Base-by-base conservation (phyloP, 2,113 vertebrate genomes). In the Gobio gobio region DNA sequence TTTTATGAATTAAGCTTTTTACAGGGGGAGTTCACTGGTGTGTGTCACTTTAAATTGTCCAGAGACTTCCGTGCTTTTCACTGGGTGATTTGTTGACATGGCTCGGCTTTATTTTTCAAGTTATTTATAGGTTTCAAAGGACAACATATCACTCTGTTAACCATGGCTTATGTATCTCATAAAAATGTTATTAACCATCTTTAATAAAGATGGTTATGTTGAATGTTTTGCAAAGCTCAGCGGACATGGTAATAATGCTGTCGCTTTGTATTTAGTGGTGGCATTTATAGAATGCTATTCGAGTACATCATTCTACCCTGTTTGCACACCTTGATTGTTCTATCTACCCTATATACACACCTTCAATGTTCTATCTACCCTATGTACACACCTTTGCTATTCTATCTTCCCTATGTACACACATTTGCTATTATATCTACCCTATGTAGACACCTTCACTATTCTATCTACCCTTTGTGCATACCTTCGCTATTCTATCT, bases 111-210 rank as follows among this genome's bases (percentile, higher is more conserved):
- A 14, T 59, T 59, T 20, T 24, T 43, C 10, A 16, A 78, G 33
- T 61, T 40, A 61, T 78, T 78, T 61, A n/a, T 33, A 0, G 22
- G 18, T 78, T 78, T 16, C 75, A 36, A 36, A 78, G 20, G 33
- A 78, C 54, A 78, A 77, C 51, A 33, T 51, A 36, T 77, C 74
- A 77, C 3, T 36, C 74, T 33, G 74, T 51, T 76, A 76, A 76
- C 49, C 26, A 1, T 75, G 73, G 26, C 47, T 51, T 70, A 9
- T 22, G 43, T 70, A 9, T 40, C 66, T 43, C 36, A 43, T 70
- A 43, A 70, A 36, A 20, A 20, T 43, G 51, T 70, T 22, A 51
- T 51, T 51, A 16, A 51, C 5, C 7, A 40, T 40, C 40, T 40
- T 40, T 16, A 16, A 51, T 51, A 16, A 51, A 51, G 33, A 20